A percentile compares a stretch with the other conserved stretches of the same genome.
Conservation (phyloP, 2,113 vertebrate species). For the Tapirus terrestris region DNA sequence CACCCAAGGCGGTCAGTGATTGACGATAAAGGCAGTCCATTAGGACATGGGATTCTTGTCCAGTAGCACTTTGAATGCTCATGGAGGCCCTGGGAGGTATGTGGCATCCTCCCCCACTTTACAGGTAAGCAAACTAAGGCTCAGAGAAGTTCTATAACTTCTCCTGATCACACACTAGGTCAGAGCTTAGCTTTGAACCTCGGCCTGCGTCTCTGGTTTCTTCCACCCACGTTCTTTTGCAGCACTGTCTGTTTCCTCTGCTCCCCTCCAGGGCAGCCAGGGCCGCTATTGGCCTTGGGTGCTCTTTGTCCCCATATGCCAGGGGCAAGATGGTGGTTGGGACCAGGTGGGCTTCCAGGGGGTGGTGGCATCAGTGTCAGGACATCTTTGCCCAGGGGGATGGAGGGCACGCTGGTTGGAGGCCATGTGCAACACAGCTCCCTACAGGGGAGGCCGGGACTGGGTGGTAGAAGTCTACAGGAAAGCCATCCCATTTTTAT, state of each 20-base stretch:
- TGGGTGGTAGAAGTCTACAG: not conserved
- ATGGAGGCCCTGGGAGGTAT: not conserved
- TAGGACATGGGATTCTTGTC: not conserved
- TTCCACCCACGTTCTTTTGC: not conserved
- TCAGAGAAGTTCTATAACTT: not conserved
- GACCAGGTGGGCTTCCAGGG: not conserved
- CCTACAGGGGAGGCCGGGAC: not conserved
- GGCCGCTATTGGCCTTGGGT: not conserved
- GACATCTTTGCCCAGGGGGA: not conserved
- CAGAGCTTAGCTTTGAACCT: not conserved
- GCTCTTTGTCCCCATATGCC: not conserved
- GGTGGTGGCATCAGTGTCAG: not conserved
- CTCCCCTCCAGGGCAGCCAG: not conserved
- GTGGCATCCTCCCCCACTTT: not conserved
- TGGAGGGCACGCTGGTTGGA: not conserved
- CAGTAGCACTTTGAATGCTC: not conserved
- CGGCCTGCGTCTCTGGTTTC: not conserved
- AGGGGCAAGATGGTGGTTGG: not conserved
- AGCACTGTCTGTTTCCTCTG: not conserved
- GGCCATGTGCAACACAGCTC: not conserved
- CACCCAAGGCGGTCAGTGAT: too few species aligned
- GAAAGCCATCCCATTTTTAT: not conserved
- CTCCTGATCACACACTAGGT: not conserved
- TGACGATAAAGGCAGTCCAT: not conserved
- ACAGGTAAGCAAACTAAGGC: not conserved